A percentile compares a stretch with the other conserved stretches of the same genome.
Conservation (phyloP, 2,888 invertebrate genomes). For the Ptychoptera contaminata region DNA sequence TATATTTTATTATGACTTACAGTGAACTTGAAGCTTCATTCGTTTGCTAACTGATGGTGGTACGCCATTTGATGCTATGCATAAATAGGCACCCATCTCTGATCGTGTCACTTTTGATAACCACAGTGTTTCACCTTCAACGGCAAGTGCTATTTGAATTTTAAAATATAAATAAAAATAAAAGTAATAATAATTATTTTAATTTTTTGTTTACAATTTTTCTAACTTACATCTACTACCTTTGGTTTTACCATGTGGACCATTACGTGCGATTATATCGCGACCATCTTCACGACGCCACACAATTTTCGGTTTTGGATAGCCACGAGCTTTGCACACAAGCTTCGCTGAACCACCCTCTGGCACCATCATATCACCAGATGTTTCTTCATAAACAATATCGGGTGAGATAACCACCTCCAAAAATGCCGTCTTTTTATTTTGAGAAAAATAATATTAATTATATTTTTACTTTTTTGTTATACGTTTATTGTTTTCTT, state of each 20-base stretch:
- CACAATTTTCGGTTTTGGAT: conserved; percentile 67
- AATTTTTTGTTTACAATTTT: conserved; percentile 2
- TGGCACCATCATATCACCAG: conserved; percentile 89
- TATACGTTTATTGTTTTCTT: neutral
- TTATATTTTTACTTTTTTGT: neutral
- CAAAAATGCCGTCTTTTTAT: conserved; percentile 59
- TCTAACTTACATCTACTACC: conserved; percentile 29
- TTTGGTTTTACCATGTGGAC: conserved; percentile 57
- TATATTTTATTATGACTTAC: conserved; percentile 52
- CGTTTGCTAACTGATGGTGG: conserved; percentile 80
- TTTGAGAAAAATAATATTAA: neutral
- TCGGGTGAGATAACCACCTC: conserved; percentile 88
- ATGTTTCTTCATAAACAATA: conserved; percentile 76
- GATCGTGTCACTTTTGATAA: conserved; percentile 75
- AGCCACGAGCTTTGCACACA: conserved; percentile 71
- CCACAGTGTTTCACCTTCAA: conserved; percentile 66
- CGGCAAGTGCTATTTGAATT: conserved; percentile 39
- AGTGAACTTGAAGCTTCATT: conserved; percentile 81
- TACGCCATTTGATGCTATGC: conserved; percentile 77
- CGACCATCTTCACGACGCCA: conserved; percentile 80
- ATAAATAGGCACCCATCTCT: conserved; percentile 79
- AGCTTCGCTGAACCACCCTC: conserved; percentile 80
- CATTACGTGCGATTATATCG: conserved; percentile 61
- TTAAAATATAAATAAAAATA: conserved; percentile 1
- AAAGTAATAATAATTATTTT: conserved; percentile 2